Conservation (phyloP, 2,797 vertebrate genomes). For the Hyperoplus lanceolatus region DNA sequence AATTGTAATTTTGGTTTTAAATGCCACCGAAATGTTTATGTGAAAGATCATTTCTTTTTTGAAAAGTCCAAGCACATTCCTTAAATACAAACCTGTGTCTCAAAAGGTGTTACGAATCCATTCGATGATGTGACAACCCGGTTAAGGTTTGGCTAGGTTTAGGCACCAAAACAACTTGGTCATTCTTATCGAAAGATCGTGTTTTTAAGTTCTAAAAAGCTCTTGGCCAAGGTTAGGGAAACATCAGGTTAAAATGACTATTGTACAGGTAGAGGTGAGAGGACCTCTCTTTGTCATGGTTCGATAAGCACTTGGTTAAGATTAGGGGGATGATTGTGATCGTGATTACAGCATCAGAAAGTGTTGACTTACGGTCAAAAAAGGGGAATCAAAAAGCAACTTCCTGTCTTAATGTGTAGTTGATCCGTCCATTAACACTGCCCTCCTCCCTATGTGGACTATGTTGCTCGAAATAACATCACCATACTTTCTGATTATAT, state of each 20-base stretch:
- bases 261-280: background rate
- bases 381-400: too few relatives aligned
- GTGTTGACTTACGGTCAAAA: too few relatives aligned
- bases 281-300: background rate
- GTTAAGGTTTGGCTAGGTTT: background rate
- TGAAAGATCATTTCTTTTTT: background rate
- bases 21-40: background rate
- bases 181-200: background rate
- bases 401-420: too few relatives aligned
- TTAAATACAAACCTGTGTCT: background rate
- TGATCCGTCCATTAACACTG: background rate
- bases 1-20: background rate
- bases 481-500: background rate
- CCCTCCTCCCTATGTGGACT: background rate
- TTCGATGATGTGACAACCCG: too few relatives aligned
- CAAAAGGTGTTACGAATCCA: too few relatives aligned
- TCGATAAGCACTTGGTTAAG: background rate
- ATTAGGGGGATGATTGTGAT: background rate
- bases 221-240: background rate
- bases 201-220: background rate
- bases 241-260: background rate
- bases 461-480: background rate
- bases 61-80: background rate
- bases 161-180: background rate
- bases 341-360: background rate